Percentiles rank a stretch among this genome's conserved stretches.
Conservation (phyloP, 2,113 vertebrate species). For the Mobula hypostoma region DNA sequence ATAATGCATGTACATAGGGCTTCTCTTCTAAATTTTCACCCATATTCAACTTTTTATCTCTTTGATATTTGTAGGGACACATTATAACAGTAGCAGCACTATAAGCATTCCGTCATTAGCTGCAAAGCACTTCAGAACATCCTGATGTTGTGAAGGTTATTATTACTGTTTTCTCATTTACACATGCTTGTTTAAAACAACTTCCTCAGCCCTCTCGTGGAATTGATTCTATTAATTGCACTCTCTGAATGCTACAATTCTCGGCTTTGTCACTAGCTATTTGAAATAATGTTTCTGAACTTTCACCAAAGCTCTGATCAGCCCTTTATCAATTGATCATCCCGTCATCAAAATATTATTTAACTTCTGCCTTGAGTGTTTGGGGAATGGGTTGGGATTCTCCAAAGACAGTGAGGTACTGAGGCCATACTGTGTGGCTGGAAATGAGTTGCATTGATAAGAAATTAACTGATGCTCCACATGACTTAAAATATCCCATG, state of each 20-base stretch:
- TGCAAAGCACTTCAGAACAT: too few relatives aligned
- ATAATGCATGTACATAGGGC: too few relatives aligned
- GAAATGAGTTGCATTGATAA: not conserved
- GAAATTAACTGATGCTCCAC: not conserved
- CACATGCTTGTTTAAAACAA: not conserved
- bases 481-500: not conserved
- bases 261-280: not conserved
- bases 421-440: not conserved
- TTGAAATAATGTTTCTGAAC: not conserved
- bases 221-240: not conserved
- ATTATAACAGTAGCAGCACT: too few relatives aligned
- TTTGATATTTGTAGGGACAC: too few relatives aligned
- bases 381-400: not conserved
- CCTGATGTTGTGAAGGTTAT: too few relatives aligned
- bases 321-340: not conserved
- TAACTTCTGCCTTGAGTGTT: not conserved
- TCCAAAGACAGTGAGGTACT: not conserved
- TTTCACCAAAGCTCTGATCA: not conserved
- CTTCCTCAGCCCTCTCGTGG: not conserved
- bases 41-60: too few relatives aligned
- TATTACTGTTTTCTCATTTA: too few relatives aligned
- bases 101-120: too few relatives aligned
- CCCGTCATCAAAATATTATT: not conserved
- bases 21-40: too few relatives aligned
- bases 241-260: not conserved